Conservation (phyloP, 2,888 invertebrate species). For the Cantharis lateralis region DNA sequence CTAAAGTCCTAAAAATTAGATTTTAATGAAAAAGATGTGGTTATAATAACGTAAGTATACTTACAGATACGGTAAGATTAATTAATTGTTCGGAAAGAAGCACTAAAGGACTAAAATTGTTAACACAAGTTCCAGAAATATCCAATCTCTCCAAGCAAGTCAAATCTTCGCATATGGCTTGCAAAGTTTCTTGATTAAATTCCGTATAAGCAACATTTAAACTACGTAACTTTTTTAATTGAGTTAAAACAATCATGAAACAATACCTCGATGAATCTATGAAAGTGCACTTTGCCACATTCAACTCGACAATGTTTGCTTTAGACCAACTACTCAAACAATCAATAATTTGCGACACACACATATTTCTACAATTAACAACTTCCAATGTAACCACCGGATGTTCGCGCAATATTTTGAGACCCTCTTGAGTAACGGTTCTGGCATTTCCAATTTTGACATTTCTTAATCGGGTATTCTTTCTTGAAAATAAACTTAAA, state of each 20-base stretch:
- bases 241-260: conserved; percentile 61
- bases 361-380: conserved; percentile 56
- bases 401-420: conserved; percentile 65
- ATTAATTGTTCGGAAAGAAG: conserved; percentile 62
- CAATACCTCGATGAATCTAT: conserved; percentile 61
- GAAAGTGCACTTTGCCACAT: conserved; percentile 67
- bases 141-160: conserved; percentile 66
- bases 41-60: conserved; percentile 39
- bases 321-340: conserved; percentile 70
- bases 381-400: conserved; percentile 67
- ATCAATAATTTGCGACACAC: conserved; percentile 47
- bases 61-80: conserved; percentile 63
- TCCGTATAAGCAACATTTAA: conserved; percentile 72
- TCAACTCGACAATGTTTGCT: conserved; percentile 63
- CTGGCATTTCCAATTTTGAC: conserved; percentile 65
- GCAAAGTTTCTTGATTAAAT: conserved; percentile 67
- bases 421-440: conserved; percentile 62
- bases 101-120: conserved; percentile 64
- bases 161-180: conserved; percentile 69
- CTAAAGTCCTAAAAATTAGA: conserved; percentile 41
- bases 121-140: conserved; percentile 67
- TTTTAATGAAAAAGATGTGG: not conserved
- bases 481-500: conserved; percentile 64
- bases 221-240: conserved; percentile 62
- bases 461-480: conserved; percentile 62